Evolutionary conservation across 2,888 invertebrate genomes (phyloP).

Genomic region (Eurytoma adleriae): DNA sequence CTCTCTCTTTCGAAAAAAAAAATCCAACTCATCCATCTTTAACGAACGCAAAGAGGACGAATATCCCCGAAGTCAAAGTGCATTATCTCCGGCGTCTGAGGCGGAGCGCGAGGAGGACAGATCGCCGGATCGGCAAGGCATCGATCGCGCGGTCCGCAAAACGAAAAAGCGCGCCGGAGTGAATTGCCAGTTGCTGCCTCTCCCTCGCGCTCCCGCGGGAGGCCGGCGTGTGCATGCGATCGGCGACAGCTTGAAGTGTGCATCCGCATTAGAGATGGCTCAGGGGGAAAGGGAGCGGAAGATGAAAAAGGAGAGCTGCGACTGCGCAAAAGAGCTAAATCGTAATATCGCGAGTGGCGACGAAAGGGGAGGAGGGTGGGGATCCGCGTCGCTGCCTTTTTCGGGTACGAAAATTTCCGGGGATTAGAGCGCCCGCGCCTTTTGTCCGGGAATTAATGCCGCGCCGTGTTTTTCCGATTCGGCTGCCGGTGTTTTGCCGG

Average conservation of each 20-base stretch:
- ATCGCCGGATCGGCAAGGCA: not conserved
- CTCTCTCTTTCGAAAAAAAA: too few species aligned
- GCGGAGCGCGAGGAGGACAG: not conserved
- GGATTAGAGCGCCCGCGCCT: too few species aligned
- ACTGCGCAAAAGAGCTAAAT: too few species aligned
- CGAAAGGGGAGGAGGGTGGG: too few species aligned
- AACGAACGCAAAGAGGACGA: too few species aligned
- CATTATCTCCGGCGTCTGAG: not conserved
- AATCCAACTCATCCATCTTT: too few species aligned
- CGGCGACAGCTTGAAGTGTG: conserved; percentile 38
- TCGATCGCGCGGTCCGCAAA: conserved; percentile 3
- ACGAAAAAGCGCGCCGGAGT: conserved; percentile 19
- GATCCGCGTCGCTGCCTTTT: too few species aligned
- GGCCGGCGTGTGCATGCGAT: conserved; percentile 3
- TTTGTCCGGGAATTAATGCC: too few species aligned
- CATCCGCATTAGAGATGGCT: conserved; percentile 33
- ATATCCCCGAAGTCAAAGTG: too few species aligned
- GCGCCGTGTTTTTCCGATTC: too few species aligned
- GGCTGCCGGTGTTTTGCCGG: too few species aligned
- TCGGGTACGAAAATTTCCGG: too few species aligned
- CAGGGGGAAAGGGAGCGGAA: conserved; percentile 17
- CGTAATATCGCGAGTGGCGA: not conserved
- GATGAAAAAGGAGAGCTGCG: not conserved
- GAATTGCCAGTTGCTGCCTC: conserved; percentile 21
- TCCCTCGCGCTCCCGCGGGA: not conserved